Evolutionary conservation across 2,797 vertebrate species (phyloP).

Genomic region (Enteromius fasciolatus): DNA sequence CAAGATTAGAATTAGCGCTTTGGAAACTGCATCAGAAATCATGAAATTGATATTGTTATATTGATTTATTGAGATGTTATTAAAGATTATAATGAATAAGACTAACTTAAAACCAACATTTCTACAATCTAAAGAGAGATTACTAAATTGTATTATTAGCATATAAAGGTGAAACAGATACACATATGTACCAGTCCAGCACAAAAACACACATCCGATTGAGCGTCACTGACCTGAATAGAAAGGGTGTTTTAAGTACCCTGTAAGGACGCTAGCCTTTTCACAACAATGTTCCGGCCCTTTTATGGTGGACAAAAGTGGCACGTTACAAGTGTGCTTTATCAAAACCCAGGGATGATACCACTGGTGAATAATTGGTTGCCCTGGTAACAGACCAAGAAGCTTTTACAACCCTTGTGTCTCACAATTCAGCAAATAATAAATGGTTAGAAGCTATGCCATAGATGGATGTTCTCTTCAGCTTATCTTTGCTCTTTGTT

Average conservation of each 20-base stretch:
- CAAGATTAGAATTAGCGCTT: not conserved
- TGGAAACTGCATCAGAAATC: not conserved
- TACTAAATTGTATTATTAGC: not conserved
- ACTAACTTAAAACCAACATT: not conserved
- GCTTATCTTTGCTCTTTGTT: not conserved
- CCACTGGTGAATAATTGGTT: slow-evolving; percentile 63
- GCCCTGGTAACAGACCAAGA: slow-evolving; percentile 62
- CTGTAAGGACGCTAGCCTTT: slow-evolving; percentile 37
- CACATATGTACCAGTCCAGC: not conserved
- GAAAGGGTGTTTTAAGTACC: slow-evolving; percentile 25
- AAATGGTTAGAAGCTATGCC: slow-evolving; percentile 20
- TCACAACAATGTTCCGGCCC: slow-evolving; percentile 12
- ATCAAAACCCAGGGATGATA: slow-evolving; percentile 45
- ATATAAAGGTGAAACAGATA: not conserved
- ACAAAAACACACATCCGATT: slow-evolving; percentile 6
- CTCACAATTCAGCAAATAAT: slow-evolving; percentile 20
- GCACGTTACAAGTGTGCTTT: slow-evolving; percentile 41
- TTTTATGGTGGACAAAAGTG: slow-evolving; percentile 45
- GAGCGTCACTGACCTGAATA: slow-evolving; percentile 13
- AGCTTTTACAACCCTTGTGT: slow-evolving; percentile 25
- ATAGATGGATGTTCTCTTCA: not conserved
- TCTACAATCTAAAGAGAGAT: not conserved
- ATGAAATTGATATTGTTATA: not conserved
- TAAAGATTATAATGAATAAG: not conserved
- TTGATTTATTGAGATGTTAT: not conserved